These are phyloP conservation scores for Scomberomorus guttatus DNA, from an alignment of 2,797 vertebrate genomes.

Conservation along the genomic window DNA sequence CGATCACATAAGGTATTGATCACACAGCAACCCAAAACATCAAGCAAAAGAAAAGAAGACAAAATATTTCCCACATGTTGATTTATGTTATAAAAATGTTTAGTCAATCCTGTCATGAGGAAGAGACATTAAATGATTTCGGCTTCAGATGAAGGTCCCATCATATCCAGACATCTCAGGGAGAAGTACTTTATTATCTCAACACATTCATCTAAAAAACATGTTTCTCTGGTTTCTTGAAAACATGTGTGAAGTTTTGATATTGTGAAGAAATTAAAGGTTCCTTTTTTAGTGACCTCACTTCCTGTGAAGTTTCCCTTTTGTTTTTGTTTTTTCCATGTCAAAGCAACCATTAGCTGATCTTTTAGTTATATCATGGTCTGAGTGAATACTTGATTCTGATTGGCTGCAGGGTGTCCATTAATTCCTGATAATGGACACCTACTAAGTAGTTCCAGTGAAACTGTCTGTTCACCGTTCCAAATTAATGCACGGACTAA, in stretches of 20 bases:
- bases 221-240: neutral
- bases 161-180: neutral
- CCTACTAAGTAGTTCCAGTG: too few species aligned
- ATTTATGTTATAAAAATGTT: slow-evolving; percentile 2
- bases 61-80: slow-evolving; percentile 8
- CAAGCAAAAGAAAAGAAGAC: neutral
- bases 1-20: neutral
- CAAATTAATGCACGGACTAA: too few species aligned
- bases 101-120: neutral
- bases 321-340: neutral
- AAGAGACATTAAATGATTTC: neutral
- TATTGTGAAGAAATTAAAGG: neutral
- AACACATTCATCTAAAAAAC: slow-evolving; percentile 1
- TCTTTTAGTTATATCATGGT: too few species aligned
- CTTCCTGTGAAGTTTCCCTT: neutral
- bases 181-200: neutral
- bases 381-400: too few species aligned
- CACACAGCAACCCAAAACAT: slow-evolving; percentile 8
- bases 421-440: too few species aligned
- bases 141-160: slow-evolving; percentile 2
- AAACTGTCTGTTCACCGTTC: too few species aligned
- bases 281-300: slow-evolving; percentile 2
- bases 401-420: too few species aligned
- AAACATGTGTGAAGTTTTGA: too few species aligned
- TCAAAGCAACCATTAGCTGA: too few species aligned